Evolutionary conservation across 2,888 invertebrate species (phyloP).

Genomic region (Trissolcus brochymenae): DNA sequence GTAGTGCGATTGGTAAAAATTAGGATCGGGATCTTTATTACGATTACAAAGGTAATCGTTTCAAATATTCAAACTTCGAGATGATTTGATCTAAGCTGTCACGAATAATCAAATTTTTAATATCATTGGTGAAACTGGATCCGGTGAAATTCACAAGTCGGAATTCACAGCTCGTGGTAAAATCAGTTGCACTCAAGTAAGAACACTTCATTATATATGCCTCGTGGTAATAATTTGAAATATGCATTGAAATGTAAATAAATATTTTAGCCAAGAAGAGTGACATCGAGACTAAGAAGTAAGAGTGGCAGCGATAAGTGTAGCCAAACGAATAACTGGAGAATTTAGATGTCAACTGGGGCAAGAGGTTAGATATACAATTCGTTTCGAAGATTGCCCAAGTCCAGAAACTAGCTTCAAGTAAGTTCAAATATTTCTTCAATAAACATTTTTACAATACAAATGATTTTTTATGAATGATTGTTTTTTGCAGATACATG

Average conservation of each 20-base stretch:
- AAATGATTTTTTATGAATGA: background rate
- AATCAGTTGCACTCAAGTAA: slow-evolving; percentile 39
- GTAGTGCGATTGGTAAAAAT: too few relatives aligned
- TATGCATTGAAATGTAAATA: too few relatives aligned
- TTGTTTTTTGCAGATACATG: slow-evolving; percentile 87
- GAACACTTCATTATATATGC: background rate
- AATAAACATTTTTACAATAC: background rate
- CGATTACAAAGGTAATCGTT: slow-evolving; percentile 96
- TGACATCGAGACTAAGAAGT: too few relatives aligned
- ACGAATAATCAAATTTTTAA: slow-evolving; percentile 98
- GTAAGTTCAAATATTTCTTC: slow-evolving; percentile 70
- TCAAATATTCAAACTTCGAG: slow-evolving; percentile 96
- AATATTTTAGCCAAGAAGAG: slow-evolving; percentile 84
- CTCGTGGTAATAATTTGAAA: background rate
- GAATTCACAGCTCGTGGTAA: slow-evolving; percentile 85
- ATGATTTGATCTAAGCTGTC: slow-evolving; percentile 96
- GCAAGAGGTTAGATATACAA: slow-evolving; percentile 99
- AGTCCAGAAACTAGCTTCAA: slow-evolving; percentile 98
- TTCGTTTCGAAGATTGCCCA: slow-evolving; percentile 99
- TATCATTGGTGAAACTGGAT: slow-evolving; percentile 99
- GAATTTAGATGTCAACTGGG: slow-evolving; percentile 98
- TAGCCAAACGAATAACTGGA: slow-evolving; percentile 98
- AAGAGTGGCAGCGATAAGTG: slow-evolving; percentile 99
- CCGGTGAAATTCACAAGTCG: slow-evolving; percentile 98
- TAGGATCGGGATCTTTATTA: too few relatives aligned